These are phyloP conservation scores for Pheosia gnoma DNA, from an alignment of 2,888 invertebrate genomes.

Conservation along the genomic window DNA sequence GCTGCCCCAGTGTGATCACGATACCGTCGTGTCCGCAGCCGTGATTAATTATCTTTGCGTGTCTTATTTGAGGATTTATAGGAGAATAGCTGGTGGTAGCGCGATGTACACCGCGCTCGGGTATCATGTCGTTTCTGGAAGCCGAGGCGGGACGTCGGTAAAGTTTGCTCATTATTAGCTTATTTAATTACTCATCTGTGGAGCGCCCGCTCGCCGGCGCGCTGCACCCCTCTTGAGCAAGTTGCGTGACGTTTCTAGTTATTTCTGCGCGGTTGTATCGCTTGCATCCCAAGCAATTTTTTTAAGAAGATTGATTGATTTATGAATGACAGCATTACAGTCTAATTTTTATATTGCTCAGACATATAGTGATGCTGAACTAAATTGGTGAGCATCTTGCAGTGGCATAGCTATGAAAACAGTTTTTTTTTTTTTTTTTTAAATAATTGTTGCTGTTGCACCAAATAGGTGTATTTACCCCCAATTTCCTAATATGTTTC, in stretches of 20 bases:
- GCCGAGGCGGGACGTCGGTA: background rate
- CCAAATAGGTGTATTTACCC: too few relatives aligned
- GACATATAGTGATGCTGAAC: too few relatives aligned
- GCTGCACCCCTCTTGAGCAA: background rate
- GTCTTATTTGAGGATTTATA: conserved; percentile 9
- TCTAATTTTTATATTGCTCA: too few relatives aligned
- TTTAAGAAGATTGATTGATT: too few relatives aligned
- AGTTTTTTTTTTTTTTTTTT: too few relatives aligned
- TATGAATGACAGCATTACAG: too few relatives aligned
- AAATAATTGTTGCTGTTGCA: too few relatives aligned
- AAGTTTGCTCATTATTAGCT: conserved; percentile 10
- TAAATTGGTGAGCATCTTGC: too few relatives aligned
- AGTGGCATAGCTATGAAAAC: too few relatives aligned
- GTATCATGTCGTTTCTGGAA: background rate
- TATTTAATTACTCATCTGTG: conserved; percentile 9
- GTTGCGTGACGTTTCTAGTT: background rate
- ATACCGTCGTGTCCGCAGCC: conserved; percentile 5
- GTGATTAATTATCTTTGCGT: conserved; percentile 18
- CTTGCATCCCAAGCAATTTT: too few relatives aligned
- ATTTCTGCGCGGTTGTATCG: too few relatives aligned
- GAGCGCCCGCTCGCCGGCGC: background rate
- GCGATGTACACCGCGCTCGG: background rate
- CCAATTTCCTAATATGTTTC: too few relatives aligned
- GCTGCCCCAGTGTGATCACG: background rate
- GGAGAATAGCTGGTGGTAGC: background rate